A percentile compares a stretch with the other conserved stretches of the same genome.
Conservation (phyloP, 53 echinoderm and acorn worm species). For the Astropecten irregularis region DNA sequence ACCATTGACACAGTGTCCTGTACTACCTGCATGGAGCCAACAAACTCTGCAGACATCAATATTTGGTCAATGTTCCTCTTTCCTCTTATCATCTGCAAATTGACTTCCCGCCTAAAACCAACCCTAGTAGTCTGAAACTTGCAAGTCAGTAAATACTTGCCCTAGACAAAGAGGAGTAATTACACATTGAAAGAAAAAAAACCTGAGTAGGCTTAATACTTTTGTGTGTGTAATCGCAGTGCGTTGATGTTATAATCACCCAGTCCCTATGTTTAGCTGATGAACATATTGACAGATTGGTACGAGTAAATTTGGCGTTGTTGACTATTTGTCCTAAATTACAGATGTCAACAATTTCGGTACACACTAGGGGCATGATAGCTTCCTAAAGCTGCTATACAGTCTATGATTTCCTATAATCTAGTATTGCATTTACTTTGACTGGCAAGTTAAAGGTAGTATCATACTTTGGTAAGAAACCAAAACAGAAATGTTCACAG, state of each 20-base stretch:
- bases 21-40: too few relatives aligned
- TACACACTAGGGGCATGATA: too few relatives aligned
- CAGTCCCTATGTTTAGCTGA: conserved; percentile 16
- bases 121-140: neutral
- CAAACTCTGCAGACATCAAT: conserved; percentile 48
- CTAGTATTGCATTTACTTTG: too few relatives aligned
- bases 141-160: neutral
- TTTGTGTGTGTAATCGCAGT: neutral
- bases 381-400: too few relatives aligned
- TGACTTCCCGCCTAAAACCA: conserved; percentile 18
- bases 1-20: too few relatives aligned
- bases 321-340: conserved; percentile 28
- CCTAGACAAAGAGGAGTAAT: neutral
- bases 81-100: conserved; percentile 50
- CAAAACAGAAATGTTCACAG: too few relatives aligned
- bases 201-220: too few relatives aligned
- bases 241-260: neutral
- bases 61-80: conserved; percentile 19
- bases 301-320: neutral
- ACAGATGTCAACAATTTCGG: conserved; percentile 24
- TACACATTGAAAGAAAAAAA: too few relatives aligned
- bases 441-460: too few relatives aligned
- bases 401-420: too few relatives aligned
- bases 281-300: conserved; percentile 39
- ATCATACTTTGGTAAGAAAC: too few relatives aligned